Base-by-base conservation (phyloP, 1,140 invertebrate species). In the Olivierus martensii region DNA sequence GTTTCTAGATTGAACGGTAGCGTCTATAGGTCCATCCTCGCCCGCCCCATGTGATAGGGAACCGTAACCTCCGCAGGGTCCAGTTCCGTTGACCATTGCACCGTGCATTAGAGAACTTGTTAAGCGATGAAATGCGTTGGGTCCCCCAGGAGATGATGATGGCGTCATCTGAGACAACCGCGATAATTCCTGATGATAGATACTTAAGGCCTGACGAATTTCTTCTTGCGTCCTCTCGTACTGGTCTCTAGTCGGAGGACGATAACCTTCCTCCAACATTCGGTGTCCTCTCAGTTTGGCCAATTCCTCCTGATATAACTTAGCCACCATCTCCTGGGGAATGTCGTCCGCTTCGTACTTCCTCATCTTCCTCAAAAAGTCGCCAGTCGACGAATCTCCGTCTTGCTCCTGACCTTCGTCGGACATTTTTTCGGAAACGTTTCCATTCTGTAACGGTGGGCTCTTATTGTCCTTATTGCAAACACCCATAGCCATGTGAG, bases 241-340 rank as follows among this genome's bases (percentile, higher is more conserved):
- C 56, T 62, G 53, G 37, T 58, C 56, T 47, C 52, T 35, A 9
- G 28, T 28, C 53, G 61, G 62, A 41, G 57, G 53, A 14, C 58
- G 56, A 45, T 59, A 63, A n/a, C 55, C 56, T 46, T 61, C 62
- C 36, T 61, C 61, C 28, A 28, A 28, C 17, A 64, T 59, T 38
- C 54, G 52, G 39, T 63, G 68, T 18, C 83, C 83, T 79, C 91
- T 89, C 15, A 97, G 77, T 67, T 95, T 94, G 42, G 86, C 83
- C 39, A 96, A 71, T 65, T 96, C 90, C 67, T 96, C 92, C 62
- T 97, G 89, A 67, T 98, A 98, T 62, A 98, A 92, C 63, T 89
- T 78, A 14, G 90, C 82, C 60, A 99, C 89, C 71, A 97, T 94
- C 66, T 97, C 94, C 70, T 94, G 91, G 43, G 92, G 83, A 71